phyloP scores from a whole-genome alignment of 2,888 invertebrate species.

The Heteromurus nitidus region DNA sequence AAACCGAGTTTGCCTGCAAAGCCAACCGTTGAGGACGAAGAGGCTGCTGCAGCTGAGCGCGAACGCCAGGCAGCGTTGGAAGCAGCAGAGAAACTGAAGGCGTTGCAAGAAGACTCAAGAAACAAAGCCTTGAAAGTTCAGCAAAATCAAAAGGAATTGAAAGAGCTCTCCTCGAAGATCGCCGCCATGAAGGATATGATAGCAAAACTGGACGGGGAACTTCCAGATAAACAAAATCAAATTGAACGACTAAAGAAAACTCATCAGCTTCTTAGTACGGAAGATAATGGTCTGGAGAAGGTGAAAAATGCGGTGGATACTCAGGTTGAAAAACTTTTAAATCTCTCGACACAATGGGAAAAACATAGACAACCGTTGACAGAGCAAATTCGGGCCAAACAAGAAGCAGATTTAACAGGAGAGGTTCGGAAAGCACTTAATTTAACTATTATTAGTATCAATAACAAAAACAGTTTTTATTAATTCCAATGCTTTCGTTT shows the following conservation, averaged over 20 bases:
- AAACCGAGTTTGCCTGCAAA: conserved; percentile 64
- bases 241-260: conserved; percentile 68
- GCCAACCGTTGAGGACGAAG: conserved; percentile 34
- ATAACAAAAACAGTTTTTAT: conserved; percentile 74
- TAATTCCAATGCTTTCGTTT: conserved; percentile 27
- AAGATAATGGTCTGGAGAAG: conserved; percentile 70
- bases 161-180: conserved; percentile 45
- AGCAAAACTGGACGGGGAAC: conserved; percentile 43
- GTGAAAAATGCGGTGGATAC: conserved; percentile 77
- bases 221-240: conserved; percentile 65
- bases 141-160: conserved; percentile 54
- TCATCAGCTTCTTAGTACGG: conserved; percentile 65
- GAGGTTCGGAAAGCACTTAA: conserved; percentile 17
- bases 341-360: conserved; percentile 84
- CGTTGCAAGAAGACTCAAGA: conserved; percentile 68
- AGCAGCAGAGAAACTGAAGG: conserved; percentile 59
- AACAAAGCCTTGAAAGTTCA: conserved; percentile 58
- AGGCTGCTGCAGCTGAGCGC: conserved; percentile 46
- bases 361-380: conserved; percentile 82
- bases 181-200: conserved; percentile 55
- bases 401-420: conserved; percentile 76
- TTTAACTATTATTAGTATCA: conserved; percentile 60
- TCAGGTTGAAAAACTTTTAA: conserved; percentile 80
- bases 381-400: conserved; percentile 78
- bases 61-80: conserved; percentile 42